Evolutionary conservation across 2,797 vertebrate genomes (phyloP), one percentile per base, ranked within the genome.

Genomic region (Clarias pachynema): DNA sequence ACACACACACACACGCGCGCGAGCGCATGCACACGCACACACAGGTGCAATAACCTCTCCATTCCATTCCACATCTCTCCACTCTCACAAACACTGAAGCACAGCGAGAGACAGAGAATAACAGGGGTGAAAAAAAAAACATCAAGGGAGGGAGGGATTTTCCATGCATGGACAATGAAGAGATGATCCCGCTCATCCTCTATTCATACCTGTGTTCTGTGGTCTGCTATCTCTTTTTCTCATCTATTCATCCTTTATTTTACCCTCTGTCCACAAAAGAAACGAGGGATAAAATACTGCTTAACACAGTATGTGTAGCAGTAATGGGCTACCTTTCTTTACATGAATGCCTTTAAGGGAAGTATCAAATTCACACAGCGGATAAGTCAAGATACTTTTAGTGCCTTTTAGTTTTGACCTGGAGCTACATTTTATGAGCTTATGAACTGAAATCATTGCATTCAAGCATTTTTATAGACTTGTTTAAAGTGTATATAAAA

Each of bases 181-280:
- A 92, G 94, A 95, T 95, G 92, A 95, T 95, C 94, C 93, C 88
- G 90, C 90, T 95, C 93, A 95, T 95, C 94, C 93, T 92, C 91
- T 94, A 93, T 93, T 94, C 93, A 92, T 88, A 89, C 89, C 90
- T 90, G 91, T 90, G 78, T 87, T 89, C 87, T 82, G 81, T 18
- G 69, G 69, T 72, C 59, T 82, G 57, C 80, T 81, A 60, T 70
- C 83, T 83, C 88, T 92, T 92, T 86, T 87, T 89, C 84, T 84
- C 88, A 26, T 81, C 89, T 88, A 91, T 91, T 88, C 85, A 57
- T 60, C 53, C 40, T 75, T 87, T 59, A 60, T 70, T 82, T 79
- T 85, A 8, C 37, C 34, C 37, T 85, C 62, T 22, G 26, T 70
- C 22, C 75, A 84, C 81, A 68, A 66, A 72, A 73, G 80, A 79